Base-by-base conservation (phyloP, 2,797 vertebrate genomes). In the Tympanoctomys barrerae region DNA sequence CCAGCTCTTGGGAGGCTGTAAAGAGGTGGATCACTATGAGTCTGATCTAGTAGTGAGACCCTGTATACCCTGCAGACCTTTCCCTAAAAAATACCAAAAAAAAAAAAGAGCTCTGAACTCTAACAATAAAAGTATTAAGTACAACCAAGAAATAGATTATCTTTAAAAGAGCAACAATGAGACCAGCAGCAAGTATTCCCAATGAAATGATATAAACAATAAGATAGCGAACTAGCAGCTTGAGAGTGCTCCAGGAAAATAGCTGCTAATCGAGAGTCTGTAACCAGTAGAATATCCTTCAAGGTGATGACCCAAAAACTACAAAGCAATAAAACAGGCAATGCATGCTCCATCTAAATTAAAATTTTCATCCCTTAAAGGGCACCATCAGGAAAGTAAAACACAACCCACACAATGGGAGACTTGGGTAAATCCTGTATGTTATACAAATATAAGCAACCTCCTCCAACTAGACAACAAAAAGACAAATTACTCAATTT, bases 141-240 rank as follows among this genome's bases (percentile, higher is more conserved):
- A 49, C n/a, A 84, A 49, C 26, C 36, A 71, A 71, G 90, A 86
- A 83, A 71, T 4, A 87, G 62, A 42, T 87, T 87, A 71, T 83
- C 70, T 90, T 93, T 28, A 79, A 90, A 95, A 78, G 70, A 87
- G 26, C 28, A 71, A 16, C 21, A 68, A 12, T 87, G 71, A 87
- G 57, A 21, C 12, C 14, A 6, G 22, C 59, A 87, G 42, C 18
- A 52, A 42, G 52, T 87, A 11, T 79, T 84, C 87, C 64, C 64
- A 9, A 21, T 33, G 28, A 96, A 92, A 87, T 71, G 54, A 59
- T n/a, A 0, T 59, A 71, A 59, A 26, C 46, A 49, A 49, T 31
- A 71, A 79, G 3, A 26, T 61, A 31, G 2, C 52, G 18, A 22
- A 75, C 24, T 95, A 64, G 64, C 24, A 81, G 18, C 80, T 85